Percentiles rank a stretch among this genome's conserved stretches.
Conservation (phyloP, 2,888 invertebrate genomes). For the Chelonus formosanus region DNA sequence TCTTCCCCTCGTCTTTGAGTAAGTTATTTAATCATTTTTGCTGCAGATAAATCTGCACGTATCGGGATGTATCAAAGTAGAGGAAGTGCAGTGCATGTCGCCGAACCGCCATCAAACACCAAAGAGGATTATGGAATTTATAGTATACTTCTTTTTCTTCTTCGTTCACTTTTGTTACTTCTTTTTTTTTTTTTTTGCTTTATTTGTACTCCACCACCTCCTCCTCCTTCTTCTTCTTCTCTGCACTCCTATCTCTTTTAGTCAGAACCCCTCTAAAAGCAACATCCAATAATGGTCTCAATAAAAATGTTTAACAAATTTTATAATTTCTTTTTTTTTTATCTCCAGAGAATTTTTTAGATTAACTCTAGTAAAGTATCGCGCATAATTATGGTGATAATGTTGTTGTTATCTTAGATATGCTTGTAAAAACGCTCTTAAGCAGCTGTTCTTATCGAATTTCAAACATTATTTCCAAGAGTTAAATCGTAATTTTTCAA, state of each 20-base stretch:
- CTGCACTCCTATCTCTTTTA: not conserved
- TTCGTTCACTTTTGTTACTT: constrained; percentile 7
- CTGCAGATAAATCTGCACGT: too few relatives aligned
- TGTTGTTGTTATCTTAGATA: not conserved
- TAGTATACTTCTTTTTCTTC: constrained; percentile 10
- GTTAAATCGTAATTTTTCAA: too few relatives aligned
- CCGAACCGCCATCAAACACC: constrained; percentile 54
- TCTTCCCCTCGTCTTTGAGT: too few relatives aligned
- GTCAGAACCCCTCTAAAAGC: constrained; percentile 7
- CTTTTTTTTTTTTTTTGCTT: too few relatives aligned
- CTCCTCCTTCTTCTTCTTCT: too few relatives aligned
- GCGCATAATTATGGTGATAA: constrained; percentile 3
- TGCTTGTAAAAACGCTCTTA: constrained; percentile 54
- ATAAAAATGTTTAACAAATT: constrained; percentile 10
- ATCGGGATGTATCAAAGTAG: too few relatives aligned
- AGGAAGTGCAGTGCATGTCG: constrained; percentile 37
- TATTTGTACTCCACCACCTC: not conserved
- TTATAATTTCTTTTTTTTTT: constrained; percentile 19
- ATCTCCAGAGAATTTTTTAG: constrained; percentile 6
- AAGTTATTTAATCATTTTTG: too few relatives aligned
- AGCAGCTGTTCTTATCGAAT: constrained; percentile 55
- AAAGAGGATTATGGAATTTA: constrained; percentile 65
- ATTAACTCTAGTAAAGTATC: constrained; percentile 1
- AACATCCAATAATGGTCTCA: constrained; percentile 5
- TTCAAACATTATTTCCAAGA: constrained; percentile 44